Evolutionary conservation across 92 coral and sea anemone genomes (phyloP).

Genomic region (Pocillopora meandrina): DNA sequence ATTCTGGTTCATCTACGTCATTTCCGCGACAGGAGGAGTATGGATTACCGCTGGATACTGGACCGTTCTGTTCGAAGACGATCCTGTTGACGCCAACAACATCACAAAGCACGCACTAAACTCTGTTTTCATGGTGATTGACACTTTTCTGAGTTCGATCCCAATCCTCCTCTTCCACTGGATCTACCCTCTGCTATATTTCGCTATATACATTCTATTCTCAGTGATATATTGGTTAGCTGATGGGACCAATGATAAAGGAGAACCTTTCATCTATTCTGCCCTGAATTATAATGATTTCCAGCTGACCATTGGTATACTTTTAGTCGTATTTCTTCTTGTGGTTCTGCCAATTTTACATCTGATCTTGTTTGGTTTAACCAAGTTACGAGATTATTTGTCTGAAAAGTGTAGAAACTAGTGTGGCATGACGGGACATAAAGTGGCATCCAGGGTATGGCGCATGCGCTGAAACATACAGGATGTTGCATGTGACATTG

Average conservation of each 20-base stretch:
- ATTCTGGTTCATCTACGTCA: slow-evolving; percentile 63
- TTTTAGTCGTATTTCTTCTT: slow-evolving; percentile 15
- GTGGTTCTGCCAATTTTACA: slow-evolving; percentile 8
- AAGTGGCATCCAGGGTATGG: too few species aligned
- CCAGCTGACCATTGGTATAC: not conserved
- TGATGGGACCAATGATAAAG: slow-evolving; percentile 65
- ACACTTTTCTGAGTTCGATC: slow-evolving; percentile 49
- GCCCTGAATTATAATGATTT: slow-evolving; percentile 55
- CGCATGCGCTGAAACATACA: too few species aligned
- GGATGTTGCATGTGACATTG: too few species aligned
- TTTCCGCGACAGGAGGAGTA: slow-evolving; percentile 61
- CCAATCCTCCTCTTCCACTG: slow-evolving; percentile 71
- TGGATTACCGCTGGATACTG: slow-evolving; percentile 75
- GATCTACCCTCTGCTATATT: slow-evolving; percentile 57
- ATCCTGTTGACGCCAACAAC: slow-evolving; percentile 53
- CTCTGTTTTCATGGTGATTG: slow-evolving; percentile 59
- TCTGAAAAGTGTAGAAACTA: not conserved
- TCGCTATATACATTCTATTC: slow-evolving; percentile 46
- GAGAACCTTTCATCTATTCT: slow-evolving; percentile 64
- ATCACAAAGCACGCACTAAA: slow-evolving; percentile 75
- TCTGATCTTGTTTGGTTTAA: slow-evolving; percentile 11
- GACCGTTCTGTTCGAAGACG: slow-evolving; percentile 50
- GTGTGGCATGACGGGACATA: too few species aligned
- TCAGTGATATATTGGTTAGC: slow-evolving; percentile 67
- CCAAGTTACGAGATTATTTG: slow-evolving; percentile 26